A percentile compares a stretch with the other conserved stretches of the same genome.
Evolutionary conservation across 2,888 invertebrate species (phyloP).

Genomic region (Ectemnius cavifrons): DNA sequence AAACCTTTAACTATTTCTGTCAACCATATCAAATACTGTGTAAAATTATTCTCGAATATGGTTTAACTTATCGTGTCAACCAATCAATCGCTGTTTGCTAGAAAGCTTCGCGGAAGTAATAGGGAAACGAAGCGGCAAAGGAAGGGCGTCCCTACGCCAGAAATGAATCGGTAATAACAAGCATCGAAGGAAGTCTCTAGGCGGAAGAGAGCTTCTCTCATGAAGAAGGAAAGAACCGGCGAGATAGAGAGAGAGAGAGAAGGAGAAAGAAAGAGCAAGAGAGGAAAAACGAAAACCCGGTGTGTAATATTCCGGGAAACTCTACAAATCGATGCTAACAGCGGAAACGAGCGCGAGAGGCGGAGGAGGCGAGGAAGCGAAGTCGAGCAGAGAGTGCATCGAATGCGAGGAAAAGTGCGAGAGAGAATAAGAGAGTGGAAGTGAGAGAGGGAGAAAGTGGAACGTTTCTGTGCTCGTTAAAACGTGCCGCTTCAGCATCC

Average conservation of each 20-base stretch:
- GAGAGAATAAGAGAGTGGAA: conserved; percentile 18
- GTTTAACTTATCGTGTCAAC: conserved; percentile 14
- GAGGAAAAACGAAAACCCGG: conserved; percentile 42
- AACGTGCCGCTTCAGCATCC: conserved; percentile 56
- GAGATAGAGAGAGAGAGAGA: no score
- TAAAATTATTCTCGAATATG: no score
- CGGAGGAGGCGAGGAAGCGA: conserved; percentile 36
- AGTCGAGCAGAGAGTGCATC: background rate
- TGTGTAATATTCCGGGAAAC: conserved; percentile 49
- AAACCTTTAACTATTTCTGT: no score
- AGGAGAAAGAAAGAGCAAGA: no score
- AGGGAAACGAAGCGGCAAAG: conserved; percentile 38
- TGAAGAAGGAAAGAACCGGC: no score
- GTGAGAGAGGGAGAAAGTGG: conserved; percentile 43
- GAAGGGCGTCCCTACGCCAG: conserved; percentile 29
- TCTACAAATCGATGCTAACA: conserved; percentile 46
- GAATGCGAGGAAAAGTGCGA: conserved; percentile 6
- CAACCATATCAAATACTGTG: no score
- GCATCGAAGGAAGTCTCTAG: conserved; percentile 37
- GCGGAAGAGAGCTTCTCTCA: conserved; percentile 38
- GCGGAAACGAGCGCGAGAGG: conserved; percentile 48
- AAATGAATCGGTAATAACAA: conserved; percentile 24
- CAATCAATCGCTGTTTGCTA: conserved; percentile 38
- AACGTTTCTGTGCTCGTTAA: conserved; percentile 57
- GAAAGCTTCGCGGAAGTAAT: conserved; percentile 18